Evolutionary conservation across 1,140 invertebrate genomes (phyloP).

Genomic region (Brachionus rotundiformis): DNA sequence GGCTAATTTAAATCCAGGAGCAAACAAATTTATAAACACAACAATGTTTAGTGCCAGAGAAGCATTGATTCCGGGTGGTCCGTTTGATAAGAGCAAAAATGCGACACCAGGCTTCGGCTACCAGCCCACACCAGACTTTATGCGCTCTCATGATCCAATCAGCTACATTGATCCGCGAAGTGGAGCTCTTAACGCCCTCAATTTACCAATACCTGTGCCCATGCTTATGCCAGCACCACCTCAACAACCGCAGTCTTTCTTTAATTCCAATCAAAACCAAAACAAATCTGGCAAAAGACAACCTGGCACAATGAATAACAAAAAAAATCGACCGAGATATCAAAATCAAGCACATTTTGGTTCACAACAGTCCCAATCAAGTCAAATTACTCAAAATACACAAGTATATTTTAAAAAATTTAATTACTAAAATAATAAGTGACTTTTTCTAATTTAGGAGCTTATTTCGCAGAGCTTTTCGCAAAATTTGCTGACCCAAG

Average conservation of each 20-base stretch:
- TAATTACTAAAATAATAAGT: neutral
- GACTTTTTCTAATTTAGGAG: slow-evolving; percentile 1
- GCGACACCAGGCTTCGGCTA: neutral
- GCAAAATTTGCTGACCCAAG: slow-evolving; percentile 51
- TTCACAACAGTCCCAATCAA: neutral
- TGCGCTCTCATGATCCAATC: slow-evolving; percentile 43
- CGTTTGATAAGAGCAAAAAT: neutral
- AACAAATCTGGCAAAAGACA: neutral
- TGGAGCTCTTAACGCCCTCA: neutral
- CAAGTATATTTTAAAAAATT: slow-evolving; percentile 22
- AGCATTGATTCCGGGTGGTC: slow-evolving; percentile 35
- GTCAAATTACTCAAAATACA: slow-evolving; percentile 38
- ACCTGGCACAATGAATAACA: neutral
- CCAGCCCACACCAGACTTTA: neutral
- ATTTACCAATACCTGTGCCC: slow-evolving; percentile 45
- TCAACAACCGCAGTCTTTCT: neutral
- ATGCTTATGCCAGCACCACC: slow-evolving; percentile 48
- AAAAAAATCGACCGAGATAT: slow-evolving; percentile 42
- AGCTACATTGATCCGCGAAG: slow-evolving; percentile 37
- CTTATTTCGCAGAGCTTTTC: slow-evolving; percentile 30
- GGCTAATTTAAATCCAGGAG: neutral
- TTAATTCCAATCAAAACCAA: neutral
- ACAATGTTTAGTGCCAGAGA: slow-evolving; percentile 37
- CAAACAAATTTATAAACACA: slow-evolving; percentile 12
- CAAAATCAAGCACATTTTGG: neutral